phyloP scores from a whole-genome alignment of 2,113 vertebrate species.

The Thunnus thynnus region DNA sequence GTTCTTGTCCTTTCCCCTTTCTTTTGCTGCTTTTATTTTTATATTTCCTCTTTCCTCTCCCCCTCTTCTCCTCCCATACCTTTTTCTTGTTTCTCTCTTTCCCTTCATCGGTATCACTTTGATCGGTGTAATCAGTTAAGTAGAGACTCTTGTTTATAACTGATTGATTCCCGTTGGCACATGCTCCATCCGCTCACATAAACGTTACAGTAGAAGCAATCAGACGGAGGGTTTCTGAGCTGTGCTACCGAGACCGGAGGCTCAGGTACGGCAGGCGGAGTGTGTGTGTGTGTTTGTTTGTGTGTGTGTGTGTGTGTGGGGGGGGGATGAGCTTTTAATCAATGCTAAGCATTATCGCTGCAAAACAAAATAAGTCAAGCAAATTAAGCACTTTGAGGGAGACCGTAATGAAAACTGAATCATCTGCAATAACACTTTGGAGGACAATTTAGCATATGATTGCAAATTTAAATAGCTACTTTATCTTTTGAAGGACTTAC shows the following conservation, averaged over 20 bases:
- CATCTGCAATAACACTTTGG: constrained; percentile 50
- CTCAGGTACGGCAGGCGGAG: constrained; percentile 37
- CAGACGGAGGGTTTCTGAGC: constrained; percentile 3
- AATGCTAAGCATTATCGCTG: constrained; percentile 38
- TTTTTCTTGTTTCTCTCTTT: background rate
- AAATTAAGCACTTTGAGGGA: constrained; percentile 56
- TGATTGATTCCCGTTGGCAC: constrained; percentile 41
- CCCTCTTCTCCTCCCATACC: background rate
- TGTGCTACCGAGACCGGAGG: constrained; percentile 1
- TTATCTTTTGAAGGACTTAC: constrained; percentile 61
- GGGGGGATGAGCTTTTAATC: constrained; percentile 64
- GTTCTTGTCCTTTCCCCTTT: too few relatives aligned
- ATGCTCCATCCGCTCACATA: background rate
- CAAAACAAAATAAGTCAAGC: constrained; percentile 68
- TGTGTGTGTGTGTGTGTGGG: too few relatives aligned
- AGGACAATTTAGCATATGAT: constrained; percentile 67
- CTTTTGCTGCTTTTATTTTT: too few relatives aligned
- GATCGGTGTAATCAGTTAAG: constrained; percentile 50
- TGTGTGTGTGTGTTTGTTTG: background rate
- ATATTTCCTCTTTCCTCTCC: background rate
- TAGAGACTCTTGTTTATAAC: constrained; percentile 17
- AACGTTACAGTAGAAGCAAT: constrained; percentile 42
- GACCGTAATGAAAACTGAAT: constrained; percentile 64
- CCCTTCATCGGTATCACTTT: background rate
- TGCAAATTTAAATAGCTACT: constrained; percentile 66